Conservation (phyloP, 1,140 invertebrate genomes). For the Pemphigus obesinymphae region DNA sequence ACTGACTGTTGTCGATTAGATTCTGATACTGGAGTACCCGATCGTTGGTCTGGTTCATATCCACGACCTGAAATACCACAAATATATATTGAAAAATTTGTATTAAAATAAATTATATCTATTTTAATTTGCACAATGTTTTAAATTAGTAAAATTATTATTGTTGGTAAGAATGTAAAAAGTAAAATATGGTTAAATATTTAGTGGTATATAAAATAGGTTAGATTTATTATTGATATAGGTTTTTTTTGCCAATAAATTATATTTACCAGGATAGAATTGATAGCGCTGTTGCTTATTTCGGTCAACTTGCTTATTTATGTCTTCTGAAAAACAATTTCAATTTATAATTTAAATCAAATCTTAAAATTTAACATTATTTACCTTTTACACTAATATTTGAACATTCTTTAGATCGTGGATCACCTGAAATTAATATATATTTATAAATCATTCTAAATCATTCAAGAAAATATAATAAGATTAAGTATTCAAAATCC, state of each 20-base stretch:
- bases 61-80: not conserved
- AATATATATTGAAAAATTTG: not conserved
- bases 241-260: not conserved
- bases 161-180: no score
- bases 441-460: not conserved
- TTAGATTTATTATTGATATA: not conserved
- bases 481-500: not conserved
- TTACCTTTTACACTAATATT: slow-evolving; percentile 13
- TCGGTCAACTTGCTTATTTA: slow-evolving; percentile 24
- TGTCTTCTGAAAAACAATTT: not conserved
- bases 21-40: slow-evolving; percentile 10
- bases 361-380: not conserved
- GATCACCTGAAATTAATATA: slow-evolving; percentile 22
- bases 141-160: no score
- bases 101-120: no score
- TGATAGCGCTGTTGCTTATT: slow-evolving; percentile 31
- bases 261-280: slow-evolving; percentile 24
- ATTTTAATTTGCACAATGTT: no score
- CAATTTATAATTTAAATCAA: not conserved
- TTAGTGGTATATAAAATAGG: not conserved
- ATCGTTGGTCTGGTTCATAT: slow-evolving; percentile 30
- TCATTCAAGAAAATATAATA: not conserved
- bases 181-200: not conserved
- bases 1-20: slow-evolving; percentile 11
- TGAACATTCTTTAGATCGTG: slow-evolving; percentile 7